Conservation (phyloP, 2,797 vertebrate species). For the Microhierax caerulescens region DNA sequence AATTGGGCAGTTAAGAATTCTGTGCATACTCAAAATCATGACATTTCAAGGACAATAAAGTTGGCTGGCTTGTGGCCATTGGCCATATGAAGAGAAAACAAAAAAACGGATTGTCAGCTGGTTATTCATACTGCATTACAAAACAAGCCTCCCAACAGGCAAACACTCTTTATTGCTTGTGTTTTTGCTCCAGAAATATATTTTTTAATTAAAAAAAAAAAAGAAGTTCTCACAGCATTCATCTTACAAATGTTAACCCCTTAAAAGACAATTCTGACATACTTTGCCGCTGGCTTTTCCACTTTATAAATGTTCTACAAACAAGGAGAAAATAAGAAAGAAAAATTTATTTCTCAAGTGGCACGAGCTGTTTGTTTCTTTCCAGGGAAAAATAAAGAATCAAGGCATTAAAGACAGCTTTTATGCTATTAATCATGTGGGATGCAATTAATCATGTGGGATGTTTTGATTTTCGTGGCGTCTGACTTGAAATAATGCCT, state of each 20-base stretch:
- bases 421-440: not conserved
- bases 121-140: slow-evolving; percentile 71
- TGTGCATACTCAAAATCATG: slow-evolving; percentile 72
- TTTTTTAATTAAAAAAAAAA: slow-evolving; percentile 67
- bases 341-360: slow-evolving; percentile 36
- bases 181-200: slow-evolving; percentile 66
- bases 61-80: slow-evolving; percentile 71
- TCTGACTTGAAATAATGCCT: not conserved
- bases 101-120: slow-evolving; percentile 62
- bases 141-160: slow-evolving; percentile 73
- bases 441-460: not conserved
- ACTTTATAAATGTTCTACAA: slow-evolving; percentile 50
- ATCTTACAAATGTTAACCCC: slow-evolving; percentile 71
- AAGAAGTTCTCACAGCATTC: slow-evolving; percentile 33
- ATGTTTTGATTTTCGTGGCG: not conserved
- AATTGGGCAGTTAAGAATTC: slow-evolving; percentile 74
- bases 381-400: not conserved
- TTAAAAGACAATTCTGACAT: slow-evolving; percentile 56
- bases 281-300: slow-evolving; percentile 51
- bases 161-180: slow-evolving; percentile 68
- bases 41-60: slow-evolving; percentile 78
- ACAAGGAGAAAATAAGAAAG: slow-evolving; percentile 31
- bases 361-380: not conserved
- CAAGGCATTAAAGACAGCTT: not conserved
- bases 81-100: slow-evolving; percentile 63